Evolutionary conservation across 2,113 vertebrate species (phyloP).

Genomic region (Lycocorax pyrrhopterus): DNA sequence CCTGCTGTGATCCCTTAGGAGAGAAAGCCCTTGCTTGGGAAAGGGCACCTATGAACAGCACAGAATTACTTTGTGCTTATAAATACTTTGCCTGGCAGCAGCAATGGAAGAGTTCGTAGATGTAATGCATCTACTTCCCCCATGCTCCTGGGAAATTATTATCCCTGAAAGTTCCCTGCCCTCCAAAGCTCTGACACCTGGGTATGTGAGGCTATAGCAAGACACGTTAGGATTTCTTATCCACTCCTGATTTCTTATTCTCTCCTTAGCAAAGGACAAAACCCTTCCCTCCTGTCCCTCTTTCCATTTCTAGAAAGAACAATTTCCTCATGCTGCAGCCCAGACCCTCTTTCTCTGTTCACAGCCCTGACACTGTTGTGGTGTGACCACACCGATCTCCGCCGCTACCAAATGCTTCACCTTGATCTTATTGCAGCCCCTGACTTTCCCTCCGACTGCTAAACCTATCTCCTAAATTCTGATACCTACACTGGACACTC

Average conservation of each 20-base stretch:
- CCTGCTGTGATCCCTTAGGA: neutral
- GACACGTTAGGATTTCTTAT: neutral
- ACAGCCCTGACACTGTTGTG: neutral
- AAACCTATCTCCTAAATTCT: neutral
- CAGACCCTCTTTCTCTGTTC: neutral
- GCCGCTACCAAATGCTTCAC: neutral
- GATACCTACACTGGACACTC: neutral
- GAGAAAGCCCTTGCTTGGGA: neutral
- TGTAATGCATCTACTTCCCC: neutral
- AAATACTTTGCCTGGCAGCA: neutral
- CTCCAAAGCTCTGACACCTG: neutral
- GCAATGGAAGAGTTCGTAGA: neutral
- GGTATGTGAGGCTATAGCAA: neutral
- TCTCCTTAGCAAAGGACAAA: neutral
- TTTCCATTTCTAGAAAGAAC: neutral
- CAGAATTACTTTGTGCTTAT: neutral
- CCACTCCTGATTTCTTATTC: neutral
- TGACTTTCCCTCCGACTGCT: neutral
- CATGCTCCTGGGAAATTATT: neutral
- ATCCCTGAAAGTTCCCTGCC: neutral
- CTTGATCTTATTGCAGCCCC: neutral
- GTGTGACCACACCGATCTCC: neutral
- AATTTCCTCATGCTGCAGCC: neutral
- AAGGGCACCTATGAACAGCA: neutral
- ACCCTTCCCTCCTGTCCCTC: neutral